Base-by-base conservation (phyloP, 2,888 invertebrate species). In the Sylvicola cinctus region DNA sequence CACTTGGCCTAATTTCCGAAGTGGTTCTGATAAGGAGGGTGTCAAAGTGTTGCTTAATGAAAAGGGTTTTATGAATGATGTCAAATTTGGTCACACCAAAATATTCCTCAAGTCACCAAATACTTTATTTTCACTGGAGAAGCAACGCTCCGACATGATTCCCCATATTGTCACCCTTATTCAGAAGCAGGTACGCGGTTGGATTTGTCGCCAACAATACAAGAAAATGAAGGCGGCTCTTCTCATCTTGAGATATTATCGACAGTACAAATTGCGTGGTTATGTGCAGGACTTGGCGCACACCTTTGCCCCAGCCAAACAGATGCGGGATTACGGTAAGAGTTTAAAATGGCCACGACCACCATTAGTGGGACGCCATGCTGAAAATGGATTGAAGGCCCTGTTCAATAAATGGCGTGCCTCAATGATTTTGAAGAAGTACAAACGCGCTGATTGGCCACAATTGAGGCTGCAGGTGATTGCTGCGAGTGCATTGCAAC, bases 1-100 rank as follows among this genome's bases (percentile, higher is more conserved):
- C 57, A 96, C 95, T 3, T 96, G 96, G 96, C 96, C 96, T 25
- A 93, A 90, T 61, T 95, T 79, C 64, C 71, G 76, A 38, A 72
- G 75, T 4, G 74, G 73, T 34, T 63, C 60, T 34, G 78, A 79
- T 43, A 70, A 70, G 48, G 87, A 91, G 41, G 93, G 88, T 2
- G 84, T 84, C 3, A 66, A 74, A 49, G 77, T 79, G 40, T 70
- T 98, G 40, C 69, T 95, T 43, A 68, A 80, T 32, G 84, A 88
- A 44, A 68, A 78, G 46, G 70, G 73, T 27, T 74, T 78, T 44
- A 55, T 70, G 3, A 61, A 74, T 25, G 95, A 96, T 50, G 90
- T 91, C 14, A 84, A 84, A 54, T 93, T 80, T 49, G 96, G 96
- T 11, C 81, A 84, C 47, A 93, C 91, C 2, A 96, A 98, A 61